These are phyloP conservation scores for Trichoplusia ni DNA, from an alignment of 1,140 invertebrate species.

Conservation along the genomic window DNA sequence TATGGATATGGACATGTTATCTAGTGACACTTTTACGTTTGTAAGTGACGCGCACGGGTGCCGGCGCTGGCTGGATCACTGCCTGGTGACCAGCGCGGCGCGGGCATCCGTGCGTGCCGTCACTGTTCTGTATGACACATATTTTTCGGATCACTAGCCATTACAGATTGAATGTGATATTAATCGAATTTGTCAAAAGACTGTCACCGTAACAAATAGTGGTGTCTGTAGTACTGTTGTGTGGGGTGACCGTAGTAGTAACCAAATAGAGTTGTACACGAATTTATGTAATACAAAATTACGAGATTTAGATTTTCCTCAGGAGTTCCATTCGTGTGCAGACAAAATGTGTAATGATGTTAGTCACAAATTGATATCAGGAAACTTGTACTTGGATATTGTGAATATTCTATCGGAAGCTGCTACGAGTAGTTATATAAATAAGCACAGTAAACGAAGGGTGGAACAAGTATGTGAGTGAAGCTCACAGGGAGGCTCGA, in stretches of 20 bases:
- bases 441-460: background rate
- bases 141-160: no score
- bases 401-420: background rate
- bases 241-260: background rate
- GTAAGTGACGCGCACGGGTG: no score
- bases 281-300: background rate
- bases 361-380: background rate
- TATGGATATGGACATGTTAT: no score
- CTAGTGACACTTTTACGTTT: no score
- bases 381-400: background rate
- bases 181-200: no score
- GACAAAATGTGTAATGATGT: background rate
- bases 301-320: background rate
- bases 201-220: no score
- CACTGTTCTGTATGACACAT: no score
- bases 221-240: no score
- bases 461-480: conserved; percentile 28
- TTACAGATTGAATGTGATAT: no score
- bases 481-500: conserved; percentile 24
- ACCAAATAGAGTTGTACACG: background rate
- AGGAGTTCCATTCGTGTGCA: background rate
- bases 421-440: background rate
- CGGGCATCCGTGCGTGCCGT: no score
- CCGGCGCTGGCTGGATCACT: no score
- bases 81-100: no score